Evolutionary conservation across 2,797 vertebrate species (phyloP).

Genomic region (Erethizon dorsatum): DNA sequence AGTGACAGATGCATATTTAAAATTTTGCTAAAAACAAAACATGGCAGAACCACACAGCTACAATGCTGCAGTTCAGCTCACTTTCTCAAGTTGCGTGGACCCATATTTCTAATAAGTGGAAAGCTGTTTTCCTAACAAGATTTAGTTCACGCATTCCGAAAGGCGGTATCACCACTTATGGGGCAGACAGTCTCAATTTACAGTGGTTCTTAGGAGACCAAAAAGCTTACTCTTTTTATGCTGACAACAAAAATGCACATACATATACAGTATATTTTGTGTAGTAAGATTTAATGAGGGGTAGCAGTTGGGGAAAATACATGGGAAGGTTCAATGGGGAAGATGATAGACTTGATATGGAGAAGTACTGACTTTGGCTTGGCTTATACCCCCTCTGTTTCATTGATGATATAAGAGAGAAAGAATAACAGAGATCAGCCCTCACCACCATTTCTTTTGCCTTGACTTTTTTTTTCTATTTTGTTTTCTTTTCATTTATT

Average conservation of each 20-base stretch:
- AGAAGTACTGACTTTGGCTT: not conserved
- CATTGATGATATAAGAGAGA: not conserved
- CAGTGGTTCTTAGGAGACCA: not conserved
- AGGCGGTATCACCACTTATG: not conserved
- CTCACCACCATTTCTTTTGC: not conserved
- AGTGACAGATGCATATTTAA: not conserved
- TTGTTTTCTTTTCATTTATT: not conserved
- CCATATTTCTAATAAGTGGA: not conserved
- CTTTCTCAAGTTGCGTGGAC: not conserved
- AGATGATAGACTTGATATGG: not conserved
- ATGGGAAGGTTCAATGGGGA: not conserved
- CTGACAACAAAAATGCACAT: not conserved
- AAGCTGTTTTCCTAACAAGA: slow-evolving; percentile 4
- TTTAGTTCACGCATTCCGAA: not conserved
- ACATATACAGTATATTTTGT: not conserved
- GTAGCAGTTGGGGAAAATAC: not conserved
- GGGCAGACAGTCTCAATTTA: not conserved
- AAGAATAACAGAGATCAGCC: not conserved
- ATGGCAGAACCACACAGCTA: not conserved
- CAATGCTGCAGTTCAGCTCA: not conserved
- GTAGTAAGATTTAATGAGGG: not conserved
- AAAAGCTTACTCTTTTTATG: not conserved
- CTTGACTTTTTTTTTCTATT: not conserved
- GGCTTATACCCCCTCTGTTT: not conserved
- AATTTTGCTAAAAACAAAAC: not conserved